Conservation (phyloP, 2,797 vertebrate genomes). For the Sebastes diploproa region DNA sequence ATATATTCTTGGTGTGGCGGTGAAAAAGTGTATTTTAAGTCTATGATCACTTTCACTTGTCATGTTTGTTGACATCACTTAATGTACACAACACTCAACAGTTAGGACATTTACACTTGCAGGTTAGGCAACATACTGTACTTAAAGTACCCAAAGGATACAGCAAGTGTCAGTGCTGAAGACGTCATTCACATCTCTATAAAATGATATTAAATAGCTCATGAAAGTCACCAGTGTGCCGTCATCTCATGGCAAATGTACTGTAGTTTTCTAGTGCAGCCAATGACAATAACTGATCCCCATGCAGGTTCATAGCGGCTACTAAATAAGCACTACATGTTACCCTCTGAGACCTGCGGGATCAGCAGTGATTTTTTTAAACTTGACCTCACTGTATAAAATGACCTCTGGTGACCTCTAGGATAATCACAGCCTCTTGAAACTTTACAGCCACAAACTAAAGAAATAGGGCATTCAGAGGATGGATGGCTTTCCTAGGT, state of each 20-base stretch:
- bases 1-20: neutral
- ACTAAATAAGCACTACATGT: neutral
- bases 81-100: neutral
- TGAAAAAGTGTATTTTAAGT: constrained; percentile 6
- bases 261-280: neutral
- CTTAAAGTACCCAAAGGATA: neutral
- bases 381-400: no score
- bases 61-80: neutral
- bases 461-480: no score
- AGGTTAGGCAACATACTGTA: neutral
- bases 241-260: constrained; percentile 24
- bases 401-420: no score
- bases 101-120: neutral
- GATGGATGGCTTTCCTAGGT: no score
- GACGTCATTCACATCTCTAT: neutral
- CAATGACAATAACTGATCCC: neutral
- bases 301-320: neutral
- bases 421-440: no score
- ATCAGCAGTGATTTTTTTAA: no score
- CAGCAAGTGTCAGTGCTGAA: neutral
- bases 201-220: neutral
- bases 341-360: no score
- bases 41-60: neutral
- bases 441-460: no score
- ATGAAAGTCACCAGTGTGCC: constrained; percentile 44